Conservation (phyloP, 2,888 invertebrate species). For the Agrochola litura region DNA sequence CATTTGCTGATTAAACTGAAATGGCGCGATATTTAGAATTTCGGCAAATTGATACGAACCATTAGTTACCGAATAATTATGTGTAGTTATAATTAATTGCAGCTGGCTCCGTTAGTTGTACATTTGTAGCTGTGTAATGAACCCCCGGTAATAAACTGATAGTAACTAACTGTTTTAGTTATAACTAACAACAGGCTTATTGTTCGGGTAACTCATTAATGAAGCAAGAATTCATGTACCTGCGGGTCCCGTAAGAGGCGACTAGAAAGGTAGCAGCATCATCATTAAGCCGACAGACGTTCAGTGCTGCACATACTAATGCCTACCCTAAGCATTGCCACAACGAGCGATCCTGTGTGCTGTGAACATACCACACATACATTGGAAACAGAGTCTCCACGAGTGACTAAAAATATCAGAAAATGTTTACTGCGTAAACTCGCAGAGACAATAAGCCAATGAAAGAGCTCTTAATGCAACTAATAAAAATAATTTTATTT, state of each 20-base stretch:
- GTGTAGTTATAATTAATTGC: constrained; percentile 38
- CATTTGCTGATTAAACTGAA: constrained; percentile 41
- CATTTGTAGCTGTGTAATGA: neutral
- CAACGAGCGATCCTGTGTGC: too few species aligned
- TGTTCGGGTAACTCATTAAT: too few species aligned
- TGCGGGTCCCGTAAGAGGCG: neutral
- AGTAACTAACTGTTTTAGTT: constrained; percentile 6
- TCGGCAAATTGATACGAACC: constrained; percentile 42
- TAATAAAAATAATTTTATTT: constrained; percentile 44
- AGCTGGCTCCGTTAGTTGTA: constrained; percentile 10
- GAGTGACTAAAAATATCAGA: neutral
- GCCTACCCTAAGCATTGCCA: neutral
- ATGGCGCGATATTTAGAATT: constrained; percentile 30
- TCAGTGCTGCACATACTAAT: neutral
- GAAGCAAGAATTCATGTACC: neutral
- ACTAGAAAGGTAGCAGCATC: neutral
- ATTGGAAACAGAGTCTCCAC: neutral
- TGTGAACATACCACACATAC: too few species aligned
- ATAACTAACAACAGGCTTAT: neutral
- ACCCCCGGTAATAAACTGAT: neutral
- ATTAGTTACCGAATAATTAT: constrained; percentile 37
- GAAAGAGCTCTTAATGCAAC: constrained; percentile 45
- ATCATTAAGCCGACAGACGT: neutral
- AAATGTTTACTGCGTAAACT: neutral
- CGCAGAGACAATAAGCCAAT: neutral